These are phyloP conservation scores for Philopedon plagiatum DNA, from an alignment of 2,888 invertebrate genomes.

Conservation along the genomic window DNA sequence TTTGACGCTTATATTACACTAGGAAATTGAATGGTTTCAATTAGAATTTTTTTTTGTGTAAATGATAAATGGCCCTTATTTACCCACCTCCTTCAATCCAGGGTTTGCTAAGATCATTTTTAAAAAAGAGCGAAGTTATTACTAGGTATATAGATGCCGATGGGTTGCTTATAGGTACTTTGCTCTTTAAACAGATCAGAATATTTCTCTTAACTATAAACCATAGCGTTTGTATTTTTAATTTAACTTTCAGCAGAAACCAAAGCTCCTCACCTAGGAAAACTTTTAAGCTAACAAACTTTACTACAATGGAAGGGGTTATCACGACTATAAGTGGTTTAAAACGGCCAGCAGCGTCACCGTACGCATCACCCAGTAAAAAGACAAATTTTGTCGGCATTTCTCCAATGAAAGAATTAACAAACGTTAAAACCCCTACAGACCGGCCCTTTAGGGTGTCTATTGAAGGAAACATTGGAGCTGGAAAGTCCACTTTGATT, in stretches of 20 bases:
- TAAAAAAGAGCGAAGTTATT: too few species aligned
- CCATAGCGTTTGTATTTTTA: background rate
- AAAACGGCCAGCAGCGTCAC: slow-evolving; percentile 57
- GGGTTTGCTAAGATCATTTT: too few species aligned
- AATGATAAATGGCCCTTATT: too few species aligned
- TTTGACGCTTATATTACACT: too few species aligned
- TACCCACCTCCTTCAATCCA: too few species aligned
- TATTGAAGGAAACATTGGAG: slow-evolving; percentile 69
- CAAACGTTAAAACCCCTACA: slow-evolving; percentile 62
- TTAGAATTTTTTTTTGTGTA: too few species aligned
- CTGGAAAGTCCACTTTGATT: slow-evolving; percentile 68
- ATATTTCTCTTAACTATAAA: too few species aligned
- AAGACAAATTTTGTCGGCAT: slow-evolving; percentile 62
- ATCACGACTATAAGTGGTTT: slow-evolving; percentile 56
- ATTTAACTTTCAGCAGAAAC: slow-evolving; percentile 28
- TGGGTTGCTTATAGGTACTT: too few species aligned
- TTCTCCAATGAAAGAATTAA: slow-evolving; percentile 62
- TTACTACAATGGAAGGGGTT: slow-evolving; percentile 61
- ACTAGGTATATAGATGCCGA: too few species aligned
- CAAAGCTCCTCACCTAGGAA: background rate
- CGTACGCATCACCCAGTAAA: slow-evolving; percentile 56
- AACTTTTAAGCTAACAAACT: slow-evolving; percentile 10
- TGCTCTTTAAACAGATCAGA: too few species aligned
- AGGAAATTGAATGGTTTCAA: too few species aligned
- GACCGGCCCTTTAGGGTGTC: slow-evolving; percentile 67